Evolutionary conservation across 1,140 invertebrate species (phyloP), one percentile per base, ranked within the genome.

Genomic region (Sminthurinus signatus): DNA sequence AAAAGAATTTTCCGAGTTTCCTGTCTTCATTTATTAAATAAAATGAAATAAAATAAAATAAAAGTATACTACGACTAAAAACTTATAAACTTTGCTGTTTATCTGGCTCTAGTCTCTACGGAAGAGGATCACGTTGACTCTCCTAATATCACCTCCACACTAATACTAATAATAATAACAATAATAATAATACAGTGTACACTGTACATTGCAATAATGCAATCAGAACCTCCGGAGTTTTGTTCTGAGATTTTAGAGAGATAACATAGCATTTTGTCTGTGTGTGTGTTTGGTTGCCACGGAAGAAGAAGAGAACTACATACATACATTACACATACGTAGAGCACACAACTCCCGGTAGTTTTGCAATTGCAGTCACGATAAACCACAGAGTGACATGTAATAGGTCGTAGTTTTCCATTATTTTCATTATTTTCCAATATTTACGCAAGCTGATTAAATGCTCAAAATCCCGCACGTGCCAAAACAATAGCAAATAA

Each of bases 381-480:
- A 48, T 60, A 66, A 66, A 60, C 60, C 65, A 64, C 65, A 67
- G 50, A 59, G 61, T 67, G 65, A 67, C 65, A 67, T 67, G 63
- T 63, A 64, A 63, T 63, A 63, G 61, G 60, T 60, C 60, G 60
- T 67, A 63, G 21, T 57, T 67, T 67, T 60, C 65, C 65, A 67
- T 67, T 36, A n/a, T n/a, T n/a, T n/a, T n/a, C n/a, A n/a, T n/a
- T 67, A 67, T 67, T 67, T 64, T 67, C 61, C 55, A 67, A 67
- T 67, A 67, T 67, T 67, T 67, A 67, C 65, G 55, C 61, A 63
- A 60, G 61, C 65, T 67, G 65, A 67, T 67, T 67, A 67, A 67
- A 67, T 64, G 65, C 60, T 64, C 57, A 67, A 64, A 67, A 67
- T 67, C 65, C 57, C 60, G 61, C 65, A 67, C 65, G 61, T 67